Evolutionary conservation across 2,113 vertebrate genomes (phyloP).

Genomic region (Oreotrochilus melanogaster): DNA sequence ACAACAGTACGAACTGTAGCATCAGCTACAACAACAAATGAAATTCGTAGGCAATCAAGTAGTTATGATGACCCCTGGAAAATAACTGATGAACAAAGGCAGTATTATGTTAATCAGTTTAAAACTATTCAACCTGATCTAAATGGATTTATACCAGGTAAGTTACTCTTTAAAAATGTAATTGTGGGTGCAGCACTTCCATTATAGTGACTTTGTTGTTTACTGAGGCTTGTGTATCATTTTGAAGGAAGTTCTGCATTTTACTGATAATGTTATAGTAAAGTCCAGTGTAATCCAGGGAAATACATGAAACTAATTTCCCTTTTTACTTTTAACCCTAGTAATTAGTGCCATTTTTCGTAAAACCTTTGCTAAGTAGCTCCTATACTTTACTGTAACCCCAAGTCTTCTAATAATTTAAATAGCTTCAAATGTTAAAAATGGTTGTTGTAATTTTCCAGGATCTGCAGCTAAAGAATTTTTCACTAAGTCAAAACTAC

Average conservation of each 20-base stretch:
- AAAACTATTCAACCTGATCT: slow-evolving; percentile 99
- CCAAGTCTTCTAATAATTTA: background rate
- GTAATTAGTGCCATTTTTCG: background rate
- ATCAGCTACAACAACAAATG: slow-evolving; percentile 89
- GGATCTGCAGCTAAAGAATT: slow-evolving; percentile 99
- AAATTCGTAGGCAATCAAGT: slow-evolving; percentile 98
- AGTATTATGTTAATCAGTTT: slow-evolving; percentile 99
- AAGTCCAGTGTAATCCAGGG: background rate
- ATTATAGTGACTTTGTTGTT: background rate
- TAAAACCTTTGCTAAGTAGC: background rate
- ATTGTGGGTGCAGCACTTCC: slow-evolving; percentile 30
- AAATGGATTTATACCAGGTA: slow-evolving; percentile 98
- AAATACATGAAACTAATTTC: background rate
- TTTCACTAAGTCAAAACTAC: slow-evolving; percentile 99
- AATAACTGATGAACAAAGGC: slow-evolving; percentile 98
- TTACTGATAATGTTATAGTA: background rate
- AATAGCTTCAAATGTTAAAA: slow-evolving; percentile 59
- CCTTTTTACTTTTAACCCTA: background rate
- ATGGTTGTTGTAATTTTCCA: slow-evolving; percentile 79
- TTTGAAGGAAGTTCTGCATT: background rate
- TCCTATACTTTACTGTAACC: background rate
- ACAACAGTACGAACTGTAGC: slow-evolving; percentile 93
- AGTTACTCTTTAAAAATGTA: slow-evolving; percentile 68
- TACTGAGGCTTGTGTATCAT: background rate
- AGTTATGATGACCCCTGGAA: slow-evolving; percentile 98